Conservation (phyloP, 2,797 vertebrate genomes). For the Characodon lateralis region DNA sequence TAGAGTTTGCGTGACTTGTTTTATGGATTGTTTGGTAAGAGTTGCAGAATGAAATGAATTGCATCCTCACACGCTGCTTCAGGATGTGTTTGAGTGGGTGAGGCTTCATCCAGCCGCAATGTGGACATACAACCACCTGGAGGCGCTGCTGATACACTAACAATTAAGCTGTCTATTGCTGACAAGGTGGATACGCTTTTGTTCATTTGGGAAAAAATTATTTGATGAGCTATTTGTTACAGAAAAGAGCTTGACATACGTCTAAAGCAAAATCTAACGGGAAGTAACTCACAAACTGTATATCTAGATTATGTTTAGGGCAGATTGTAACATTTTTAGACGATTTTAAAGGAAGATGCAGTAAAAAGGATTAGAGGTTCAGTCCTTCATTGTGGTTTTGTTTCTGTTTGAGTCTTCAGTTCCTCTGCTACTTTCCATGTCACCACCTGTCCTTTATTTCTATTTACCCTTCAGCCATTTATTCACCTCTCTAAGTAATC, state of each 20-base stretch:
- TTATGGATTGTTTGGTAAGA: neutral
- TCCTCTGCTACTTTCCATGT: neutral
- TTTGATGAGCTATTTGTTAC: neutral
- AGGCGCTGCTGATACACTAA: constrained; percentile 14
- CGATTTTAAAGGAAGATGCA: neutral
- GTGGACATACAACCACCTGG: constrained; percentile 10
- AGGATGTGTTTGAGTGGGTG: neutral
- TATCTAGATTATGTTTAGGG: neutral
- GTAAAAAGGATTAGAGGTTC: neutral
- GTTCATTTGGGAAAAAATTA: neutral
- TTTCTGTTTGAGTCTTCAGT: neutral
- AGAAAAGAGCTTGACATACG: neutral
- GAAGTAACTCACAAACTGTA: neutral
- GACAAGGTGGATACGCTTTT: neutral
- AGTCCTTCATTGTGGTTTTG: too few species aligned
- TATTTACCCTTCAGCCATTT: neutral
- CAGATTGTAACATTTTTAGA: neutral
- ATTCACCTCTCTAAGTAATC: constrained; percentile 1
- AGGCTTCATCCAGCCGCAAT: constrained; percentile 1
- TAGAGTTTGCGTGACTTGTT: too few species aligned
- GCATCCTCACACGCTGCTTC: neutral
- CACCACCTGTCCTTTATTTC: neutral
- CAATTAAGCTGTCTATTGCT: neutral
- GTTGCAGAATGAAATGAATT: neutral
- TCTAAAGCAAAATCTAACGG: neutral